Percentiles rank a stretch among this genome's conserved stretches.
Evolutionary conservation across 2,888 invertebrate genomes (phyloP).

Genomic region (Adela reaumurella): DNA sequence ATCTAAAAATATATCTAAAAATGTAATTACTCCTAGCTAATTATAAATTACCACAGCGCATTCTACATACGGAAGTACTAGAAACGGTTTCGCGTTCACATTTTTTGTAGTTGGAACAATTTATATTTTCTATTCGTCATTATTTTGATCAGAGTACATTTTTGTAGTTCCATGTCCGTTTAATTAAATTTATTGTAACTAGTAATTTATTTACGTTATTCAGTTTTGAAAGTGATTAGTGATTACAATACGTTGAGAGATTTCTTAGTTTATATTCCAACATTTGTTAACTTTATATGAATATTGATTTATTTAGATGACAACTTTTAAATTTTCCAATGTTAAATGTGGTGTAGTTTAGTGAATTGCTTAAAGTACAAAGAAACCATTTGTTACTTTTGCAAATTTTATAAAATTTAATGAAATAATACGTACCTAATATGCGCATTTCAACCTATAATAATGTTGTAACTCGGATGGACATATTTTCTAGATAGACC

Average conservation of each 20-base stretch:
- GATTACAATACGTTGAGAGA: conserved; percentile 48
- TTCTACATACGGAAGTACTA: no score
- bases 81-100: not conserved
- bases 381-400: conserved; percentile 67
- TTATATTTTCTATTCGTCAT: not conserved
- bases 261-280: conserved; percentile 54
- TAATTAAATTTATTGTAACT: conserved; percentile 36
- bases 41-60: not conserved
- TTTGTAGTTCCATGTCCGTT: conserved; percentile 21
- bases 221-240: conserved; percentile 47
- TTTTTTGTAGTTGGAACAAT: not conserved
- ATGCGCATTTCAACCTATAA: not conserved
- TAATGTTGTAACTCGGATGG: not conserved
- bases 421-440: conserved; percentile 37
- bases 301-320: conserved; percentile 50
- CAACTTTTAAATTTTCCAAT: conserved; percentile 40
- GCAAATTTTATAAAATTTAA: conserved; percentile 64
- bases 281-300: conserved; percentile 51
- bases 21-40: not conserved
- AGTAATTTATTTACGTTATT: conserved; percentile 44
- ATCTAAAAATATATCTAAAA: no score
- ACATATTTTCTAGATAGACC: not conserved
- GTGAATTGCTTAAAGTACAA: conserved; percentile 71
- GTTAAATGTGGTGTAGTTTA: conserved; percentile 52
- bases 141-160: not conserved